Conservation (phyloP, 1,140 invertebrate species). For the Cydia strobilella region DNA sequence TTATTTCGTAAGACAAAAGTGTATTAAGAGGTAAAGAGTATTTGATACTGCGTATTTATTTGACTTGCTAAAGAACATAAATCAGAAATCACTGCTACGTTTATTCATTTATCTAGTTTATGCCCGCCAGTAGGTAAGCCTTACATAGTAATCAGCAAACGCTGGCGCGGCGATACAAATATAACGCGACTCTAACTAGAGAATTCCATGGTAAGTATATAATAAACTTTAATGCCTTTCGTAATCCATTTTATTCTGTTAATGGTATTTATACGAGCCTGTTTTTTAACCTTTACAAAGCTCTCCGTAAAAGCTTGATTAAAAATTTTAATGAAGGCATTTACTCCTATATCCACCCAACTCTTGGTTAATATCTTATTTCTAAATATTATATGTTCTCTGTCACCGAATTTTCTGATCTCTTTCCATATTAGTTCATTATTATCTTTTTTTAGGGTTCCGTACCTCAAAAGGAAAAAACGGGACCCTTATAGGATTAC, state of each 20-base stretch:
- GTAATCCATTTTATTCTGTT: constrained; percentile 31
- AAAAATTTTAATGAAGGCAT: constrained; percentile 20
- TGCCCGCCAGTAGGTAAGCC: constrained; percentile 29
- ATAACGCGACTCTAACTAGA: neutral
- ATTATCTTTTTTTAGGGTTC: too few species aligned
- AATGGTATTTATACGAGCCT: neutral
- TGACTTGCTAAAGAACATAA: constrained; percentile 11
- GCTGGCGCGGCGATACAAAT: constrained; percentile 1
- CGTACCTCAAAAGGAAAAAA: too few species aligned
- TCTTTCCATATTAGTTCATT: too few species aligned
- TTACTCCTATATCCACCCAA: neutral
- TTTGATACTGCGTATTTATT: constrained; percentile 16
- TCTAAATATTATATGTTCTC: neutral
- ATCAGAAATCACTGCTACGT: constrained; percentile 22
- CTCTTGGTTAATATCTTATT: neutral
- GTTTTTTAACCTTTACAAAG: constrained; percentile 6
- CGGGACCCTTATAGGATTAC: too few species aligned
- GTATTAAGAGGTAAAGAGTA: constrained; percentile 7
- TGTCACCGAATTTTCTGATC: neutral
- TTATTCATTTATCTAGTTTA: constrained; percentile 32
- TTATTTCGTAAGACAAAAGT: neutral
- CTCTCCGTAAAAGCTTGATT: neutral
- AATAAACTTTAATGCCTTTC: constrained; percentile 33
- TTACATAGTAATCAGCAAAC: constrained; percentile 28
- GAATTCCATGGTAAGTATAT: neutral